These are phyloP conservation scores for Peromyscus maniculatus DNA, from an alignment of 2,113 vertebrate genomes.

Conservation along the genomic window DNA sequence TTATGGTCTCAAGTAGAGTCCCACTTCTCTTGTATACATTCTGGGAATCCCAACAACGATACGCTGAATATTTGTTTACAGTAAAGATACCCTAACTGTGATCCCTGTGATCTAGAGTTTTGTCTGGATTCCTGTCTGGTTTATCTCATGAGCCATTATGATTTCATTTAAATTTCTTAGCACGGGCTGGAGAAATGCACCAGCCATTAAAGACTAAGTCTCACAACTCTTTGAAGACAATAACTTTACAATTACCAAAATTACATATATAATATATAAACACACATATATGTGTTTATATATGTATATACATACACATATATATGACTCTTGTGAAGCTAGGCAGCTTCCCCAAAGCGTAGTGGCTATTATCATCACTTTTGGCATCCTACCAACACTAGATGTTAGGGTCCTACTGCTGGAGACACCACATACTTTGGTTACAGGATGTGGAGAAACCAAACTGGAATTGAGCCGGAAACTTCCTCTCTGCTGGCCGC, in stretches of 20 bases:
- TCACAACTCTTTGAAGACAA: not conserved
- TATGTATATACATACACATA: not conserved
- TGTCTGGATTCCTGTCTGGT: not conserved
- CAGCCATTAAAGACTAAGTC: not conserved
- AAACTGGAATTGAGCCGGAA: not conserved
- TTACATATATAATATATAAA: not conserved
- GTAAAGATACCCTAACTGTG: not conserved
- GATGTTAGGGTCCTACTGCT: not conserved
- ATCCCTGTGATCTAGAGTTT: not conserved
- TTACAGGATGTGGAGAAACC: not conserved
- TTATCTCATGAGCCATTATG: not conserved
- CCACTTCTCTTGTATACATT: not conserved
- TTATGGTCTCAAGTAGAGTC: not conserved
- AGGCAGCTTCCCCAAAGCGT: not conserved
- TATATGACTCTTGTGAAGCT: not conserved
- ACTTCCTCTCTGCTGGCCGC: not conserved
- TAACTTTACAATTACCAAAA: not conserved
- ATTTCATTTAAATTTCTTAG: not conserved
- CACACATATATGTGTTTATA: too few relatives aligned
- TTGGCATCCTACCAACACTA: not conserved
- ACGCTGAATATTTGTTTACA: not conserved
- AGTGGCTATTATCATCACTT: not conserved
- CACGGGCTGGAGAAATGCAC: not conserved
- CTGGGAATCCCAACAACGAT: not conserved
- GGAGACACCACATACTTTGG: not conserved